Conservation (phyloP, 2,113 vertebrate species). For the Dicrurus megarhynchus region DNA sequence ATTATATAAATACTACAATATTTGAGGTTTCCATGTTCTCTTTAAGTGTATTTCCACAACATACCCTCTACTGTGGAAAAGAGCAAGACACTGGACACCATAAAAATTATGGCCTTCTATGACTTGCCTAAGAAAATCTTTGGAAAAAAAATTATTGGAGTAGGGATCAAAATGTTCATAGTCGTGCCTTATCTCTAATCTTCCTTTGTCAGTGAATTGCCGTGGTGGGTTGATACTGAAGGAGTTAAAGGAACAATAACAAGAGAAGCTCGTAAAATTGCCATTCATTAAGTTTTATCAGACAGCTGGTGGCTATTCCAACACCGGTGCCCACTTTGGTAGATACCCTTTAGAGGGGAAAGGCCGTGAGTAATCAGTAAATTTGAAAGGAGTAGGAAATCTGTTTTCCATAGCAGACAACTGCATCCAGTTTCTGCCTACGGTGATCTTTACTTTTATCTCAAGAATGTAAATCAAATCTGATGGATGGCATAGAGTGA, state of each 20-base stretch:
- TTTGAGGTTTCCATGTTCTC: background rate
- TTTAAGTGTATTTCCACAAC: background rate
- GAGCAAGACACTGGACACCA: background rate
- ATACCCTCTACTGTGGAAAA: background rate
- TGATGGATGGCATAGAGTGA: background rate
- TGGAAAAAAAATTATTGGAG: background rate
- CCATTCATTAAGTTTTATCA: background rate
- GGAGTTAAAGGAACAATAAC: constrained; percentile 12
- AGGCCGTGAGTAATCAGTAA: background rate
- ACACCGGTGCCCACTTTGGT: background rate
- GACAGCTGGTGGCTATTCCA: background rate
- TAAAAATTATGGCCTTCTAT: background rate
- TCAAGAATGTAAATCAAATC: background rate
- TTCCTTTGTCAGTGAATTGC: background rate
- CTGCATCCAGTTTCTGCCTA: background rate
- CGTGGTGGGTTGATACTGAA: background rate
- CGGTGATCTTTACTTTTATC: background rate
- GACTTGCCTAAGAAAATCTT: background rate
- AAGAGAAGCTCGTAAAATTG: constrained; percentile 11
- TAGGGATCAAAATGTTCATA: background rate
- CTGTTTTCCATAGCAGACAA: background rate
- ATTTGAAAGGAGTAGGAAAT: background rate
- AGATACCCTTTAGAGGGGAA: background rate
- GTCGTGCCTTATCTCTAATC: background rate
- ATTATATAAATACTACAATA: background rate